Evolutionary conservation across 2,113 vertebrate genomes (phyloP), one percentile per base, ranked within the genome.

Genomic region (Cyprinodon tularosa): DNA sequence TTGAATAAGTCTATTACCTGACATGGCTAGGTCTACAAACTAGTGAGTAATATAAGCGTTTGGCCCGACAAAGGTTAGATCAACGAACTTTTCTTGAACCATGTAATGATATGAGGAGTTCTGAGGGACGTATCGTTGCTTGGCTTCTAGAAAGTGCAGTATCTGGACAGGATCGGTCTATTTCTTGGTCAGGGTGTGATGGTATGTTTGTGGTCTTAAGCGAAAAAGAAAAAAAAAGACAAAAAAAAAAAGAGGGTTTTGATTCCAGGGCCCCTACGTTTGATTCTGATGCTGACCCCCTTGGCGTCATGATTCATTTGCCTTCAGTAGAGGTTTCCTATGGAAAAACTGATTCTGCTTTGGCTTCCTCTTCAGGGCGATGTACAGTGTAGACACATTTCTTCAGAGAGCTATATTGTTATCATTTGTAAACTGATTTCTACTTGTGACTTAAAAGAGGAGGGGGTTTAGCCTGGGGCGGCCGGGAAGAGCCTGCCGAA

Each of bases 281-380:
- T 90, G 88, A 91, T 93, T 88, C 86, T 90, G 89, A 91, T 90
- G 90, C 91, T 86, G 88, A 88, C 80, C 86, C 86, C 88, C 84
- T 86, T 81, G 84, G 88, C 61, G 88, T 94, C 93, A 91, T 85
- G 89, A 92, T 91, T 90, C 87, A 89, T 94, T 94, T 94, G 94
- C 94, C 94, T 94, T 94, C 92, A 93, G 93, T 94, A 93, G 93
- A 95, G 93, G 91, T 94, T 95, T 95, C 94, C 94, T 95, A 95
- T 95, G 94, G 94, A 95, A 95, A 95, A 93, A 93, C 89, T 88
- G 90, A 94, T 93, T 94, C 93, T 94, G 91, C 93, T 95, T 94
- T 93, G 94, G 91, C 92, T 93, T 94, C 89, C 90, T 93, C 92
- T 94, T 95, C 93, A 95, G 94, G 94, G 93, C 80, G 94, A 93